Percentiles rank a stretch among this genome's conserved stretches.
Conservation (phyloP, 2,113 vertebrate genomes). For the Todiramphus saurophagus region DNA sequence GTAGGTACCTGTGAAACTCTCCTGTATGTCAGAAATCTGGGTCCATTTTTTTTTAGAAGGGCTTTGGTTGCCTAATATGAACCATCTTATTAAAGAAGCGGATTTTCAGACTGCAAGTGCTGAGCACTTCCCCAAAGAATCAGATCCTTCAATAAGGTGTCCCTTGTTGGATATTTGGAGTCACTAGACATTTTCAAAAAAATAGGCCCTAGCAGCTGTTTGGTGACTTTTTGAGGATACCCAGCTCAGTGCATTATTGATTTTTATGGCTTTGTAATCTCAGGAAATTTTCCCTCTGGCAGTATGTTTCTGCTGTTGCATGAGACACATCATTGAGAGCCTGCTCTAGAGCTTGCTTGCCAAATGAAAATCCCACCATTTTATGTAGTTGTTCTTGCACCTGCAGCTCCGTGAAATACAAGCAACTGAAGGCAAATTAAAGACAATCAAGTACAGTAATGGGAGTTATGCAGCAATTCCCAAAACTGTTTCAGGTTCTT, state of each 20-base stretch:
- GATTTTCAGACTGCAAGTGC: not conserved
- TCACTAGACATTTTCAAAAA: not conserved
- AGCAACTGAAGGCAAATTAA: not conserved
- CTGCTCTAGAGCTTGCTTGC: not conserved
- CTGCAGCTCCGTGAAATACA: not conserved
- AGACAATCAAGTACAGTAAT: not conserved
- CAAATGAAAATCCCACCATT: not conserved
- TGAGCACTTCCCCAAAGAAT: not conserved
- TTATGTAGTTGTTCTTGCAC: not conserved
- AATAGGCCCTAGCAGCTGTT: not conserved
- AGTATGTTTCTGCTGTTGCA: not conserved
- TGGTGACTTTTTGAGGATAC: not conserved
- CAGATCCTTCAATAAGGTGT: not conserved
- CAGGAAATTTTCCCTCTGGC: not conserved
- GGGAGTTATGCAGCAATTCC: not conserved
- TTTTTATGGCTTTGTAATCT: not conserved
- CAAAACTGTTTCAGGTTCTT: not conserved
- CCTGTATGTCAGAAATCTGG: not conserved
- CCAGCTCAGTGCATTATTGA: not conserved
- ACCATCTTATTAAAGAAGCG: not conserved
- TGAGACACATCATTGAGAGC: not conserved
- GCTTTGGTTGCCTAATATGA: not conserved
- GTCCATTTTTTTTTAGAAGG: not conserved
- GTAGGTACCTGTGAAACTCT: not conserved
- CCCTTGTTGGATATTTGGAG: rapidly evolving